Percentiles rank a stretch among this genome's conserved stretches.
phyloP scores from a whole-genome alignment of 2,797 vertebrate genomes.

The Poecilia gillii region DNA sequence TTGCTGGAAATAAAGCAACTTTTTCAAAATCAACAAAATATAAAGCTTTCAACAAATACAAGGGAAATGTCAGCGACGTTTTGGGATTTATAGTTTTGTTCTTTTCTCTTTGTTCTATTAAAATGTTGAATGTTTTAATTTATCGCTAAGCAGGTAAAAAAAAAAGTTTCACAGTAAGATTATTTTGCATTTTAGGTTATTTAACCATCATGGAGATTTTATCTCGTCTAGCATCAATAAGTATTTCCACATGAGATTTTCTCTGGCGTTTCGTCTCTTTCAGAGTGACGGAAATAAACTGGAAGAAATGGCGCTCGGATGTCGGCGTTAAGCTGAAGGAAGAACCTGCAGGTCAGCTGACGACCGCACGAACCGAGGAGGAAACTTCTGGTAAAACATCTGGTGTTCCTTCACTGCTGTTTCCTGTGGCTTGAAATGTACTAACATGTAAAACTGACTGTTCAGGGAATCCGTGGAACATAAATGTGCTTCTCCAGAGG shows the following conservation, averaged over 20 bases:
- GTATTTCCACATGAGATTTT: neutral
- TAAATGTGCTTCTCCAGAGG: slow-evolving; percentile 25
- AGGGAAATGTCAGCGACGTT: neutral
- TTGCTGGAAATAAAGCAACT: neutral
- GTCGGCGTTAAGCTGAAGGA: slow-evolving; percentile 84
- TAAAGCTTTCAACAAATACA: neutral
- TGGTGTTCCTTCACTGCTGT: neutral
- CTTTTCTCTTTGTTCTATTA: neutral
- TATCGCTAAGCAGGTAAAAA: neutral
- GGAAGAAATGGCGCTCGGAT: slow-evolving; percentile 87
- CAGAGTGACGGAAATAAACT: slow-evolving; percentile 89
- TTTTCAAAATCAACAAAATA: neutral
- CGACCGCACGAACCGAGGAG: rapidly evolving
- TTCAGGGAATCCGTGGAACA: slow-evolving; percentile 52
- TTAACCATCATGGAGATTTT: neutral
- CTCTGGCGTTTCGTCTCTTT: neutral
- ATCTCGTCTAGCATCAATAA: neutral
- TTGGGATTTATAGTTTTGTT: neutral
- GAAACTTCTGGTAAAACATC: neutral
- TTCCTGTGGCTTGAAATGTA: neutral
- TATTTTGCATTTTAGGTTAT: neutral
- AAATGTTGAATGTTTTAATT: neutral
- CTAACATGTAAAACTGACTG: neutral
- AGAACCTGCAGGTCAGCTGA: slow-evolving; percentile 75
- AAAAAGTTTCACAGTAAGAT: neutral